A percentile compares a stretch with the other conserved stretches of the same genome.
These are phyloP conservation scores for Meteorus sp. DNA, from an alignment of 1,140 invertebrate species.

Conservation along the genomic window DNA sequence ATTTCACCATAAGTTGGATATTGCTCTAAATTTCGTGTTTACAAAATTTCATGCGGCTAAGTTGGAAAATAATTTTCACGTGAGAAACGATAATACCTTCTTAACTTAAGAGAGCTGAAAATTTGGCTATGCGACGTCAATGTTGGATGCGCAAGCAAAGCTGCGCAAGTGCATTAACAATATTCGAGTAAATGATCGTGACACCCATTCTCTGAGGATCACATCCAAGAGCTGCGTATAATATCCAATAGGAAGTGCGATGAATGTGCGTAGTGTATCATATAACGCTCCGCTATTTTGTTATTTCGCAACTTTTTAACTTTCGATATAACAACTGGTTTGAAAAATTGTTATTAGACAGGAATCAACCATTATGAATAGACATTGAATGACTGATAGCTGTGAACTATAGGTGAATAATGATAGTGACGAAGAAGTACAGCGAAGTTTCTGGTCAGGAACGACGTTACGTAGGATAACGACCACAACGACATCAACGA, in stretches of 20 bases:
- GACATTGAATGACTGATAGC: too few species aligned
- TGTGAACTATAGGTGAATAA: too few species aligned
- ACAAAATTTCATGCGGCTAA: too few species aligned
- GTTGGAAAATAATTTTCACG: too few species aligned
- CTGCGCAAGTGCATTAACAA: conserved; percentile 14
- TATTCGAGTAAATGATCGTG: conserved; percentile 10
- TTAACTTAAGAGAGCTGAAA: not conserved
- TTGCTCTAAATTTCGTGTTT: too few species aligned
- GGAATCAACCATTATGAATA: too few species aligned
- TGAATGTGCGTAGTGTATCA: conserved; percentile 32
- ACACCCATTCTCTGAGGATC: conserved; percentile 17
- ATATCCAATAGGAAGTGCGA: conserved; percentile 47
- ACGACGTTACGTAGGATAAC: too few species aligned
- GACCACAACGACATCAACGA: too few species aligned
- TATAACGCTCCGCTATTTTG: not conserved
- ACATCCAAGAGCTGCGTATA: conserved; percentile 35
- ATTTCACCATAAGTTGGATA: too few species aligned
- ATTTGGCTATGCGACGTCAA: conserved; percentile 13
- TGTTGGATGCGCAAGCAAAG: conserved; percentile 10
- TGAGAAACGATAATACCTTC: not conserved
- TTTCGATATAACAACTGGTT: too few species aligned
- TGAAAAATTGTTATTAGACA: too few species aligned
- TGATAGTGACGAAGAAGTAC: too few species aligned
- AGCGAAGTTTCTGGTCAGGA: not conserved
- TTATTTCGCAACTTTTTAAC: not conserved